These are phyloP conservation scores for Mixornis gularis DNA, from an alignment of 2,113 vertebrate genomes.

Conservation along the genomic window DNA sequence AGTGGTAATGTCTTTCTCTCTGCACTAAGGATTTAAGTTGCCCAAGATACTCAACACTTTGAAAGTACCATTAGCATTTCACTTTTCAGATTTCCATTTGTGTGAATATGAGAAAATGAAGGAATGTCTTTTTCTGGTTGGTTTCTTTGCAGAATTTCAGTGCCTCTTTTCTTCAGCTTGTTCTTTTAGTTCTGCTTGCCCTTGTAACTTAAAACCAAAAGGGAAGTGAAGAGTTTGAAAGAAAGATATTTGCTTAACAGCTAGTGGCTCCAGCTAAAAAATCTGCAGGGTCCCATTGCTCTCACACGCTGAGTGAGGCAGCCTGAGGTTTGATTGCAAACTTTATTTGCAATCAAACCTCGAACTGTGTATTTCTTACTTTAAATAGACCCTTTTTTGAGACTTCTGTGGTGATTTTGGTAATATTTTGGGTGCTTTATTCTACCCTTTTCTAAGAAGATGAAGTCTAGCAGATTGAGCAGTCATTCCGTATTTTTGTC, in stretches of 20 bases:
- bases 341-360: background rate
- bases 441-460: background rate
- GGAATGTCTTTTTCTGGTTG: background rate
- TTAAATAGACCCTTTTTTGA: background rate
- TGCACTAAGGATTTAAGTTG: constrained; percentile 5
- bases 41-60: background rate
- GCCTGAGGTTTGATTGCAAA: background rate
- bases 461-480: background rate
- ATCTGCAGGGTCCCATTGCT: background rate
- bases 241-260: constrained; percentile 24
- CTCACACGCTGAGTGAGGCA: background rate
- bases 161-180: background rate
- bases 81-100: constrained; percentile 22
- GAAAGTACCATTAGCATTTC: background rate
- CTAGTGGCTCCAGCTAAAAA: background rate
- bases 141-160: background rate
- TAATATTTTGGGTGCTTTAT: background rate
- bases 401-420: background rate
- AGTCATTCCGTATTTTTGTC: background rate
- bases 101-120: background rate
- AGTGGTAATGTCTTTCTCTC: constrained; percentile 4
- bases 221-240: background rate
- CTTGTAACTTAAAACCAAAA: constrained; percentile 1
- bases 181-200: background rate
- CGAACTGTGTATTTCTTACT: background rate